Base-by-base conservation (phyloP, 2,888 invertebrate species). In the Tetheella fluctuosa region DNA sequence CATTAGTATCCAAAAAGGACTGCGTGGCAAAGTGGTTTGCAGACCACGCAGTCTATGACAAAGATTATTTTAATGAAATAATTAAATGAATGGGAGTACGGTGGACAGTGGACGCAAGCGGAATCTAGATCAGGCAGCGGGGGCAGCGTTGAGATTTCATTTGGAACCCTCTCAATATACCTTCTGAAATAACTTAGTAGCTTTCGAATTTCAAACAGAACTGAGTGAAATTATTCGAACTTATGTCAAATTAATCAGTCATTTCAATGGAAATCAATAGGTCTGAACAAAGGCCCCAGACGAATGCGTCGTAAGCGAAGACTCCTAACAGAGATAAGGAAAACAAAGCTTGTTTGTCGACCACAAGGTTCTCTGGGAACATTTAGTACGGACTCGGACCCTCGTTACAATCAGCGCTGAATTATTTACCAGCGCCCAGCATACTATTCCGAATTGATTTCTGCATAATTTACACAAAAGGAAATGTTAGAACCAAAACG, bases 371-470 rank as follows among this genome's bases (percentile, higher is more conserved):
- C 74, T 84, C 77, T 64, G 81, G 79, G 86, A 86, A 84, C 89
- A 86, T 89, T 91, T 89, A 88, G 86, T 85, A 75, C 79, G 81
- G 80, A 75, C 76, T 82, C 83, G 85, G 86, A 89, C 89, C 89
- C 89, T 88, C 84, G 86, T 89, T 88, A 89, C 90, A 90, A 87
- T 90, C 86, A 86, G 80, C 83, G 79, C 84, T 88, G 90, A 92
- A 92, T 91, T 89, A 91, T 91, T 91, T 89, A 91, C 85, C 81
- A 83, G 77, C 73, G 80, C 78, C 84, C 83, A 81, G 87, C 85
- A 84, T 84, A 85, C 85, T 80, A 83, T 80, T 73, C 83, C 80
- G 88, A 88, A 90, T 90, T 88, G 90, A 89, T 91, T 88, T 90
- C 80, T 91, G 89, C 89, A 91, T 91, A 91, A 90, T 91, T 91